These are phyloP conservation scores for Limnothrissa miodon DNA, from an alignment of 2,113 vertebrate genomes.

Conservation along the genomic window DNA sequence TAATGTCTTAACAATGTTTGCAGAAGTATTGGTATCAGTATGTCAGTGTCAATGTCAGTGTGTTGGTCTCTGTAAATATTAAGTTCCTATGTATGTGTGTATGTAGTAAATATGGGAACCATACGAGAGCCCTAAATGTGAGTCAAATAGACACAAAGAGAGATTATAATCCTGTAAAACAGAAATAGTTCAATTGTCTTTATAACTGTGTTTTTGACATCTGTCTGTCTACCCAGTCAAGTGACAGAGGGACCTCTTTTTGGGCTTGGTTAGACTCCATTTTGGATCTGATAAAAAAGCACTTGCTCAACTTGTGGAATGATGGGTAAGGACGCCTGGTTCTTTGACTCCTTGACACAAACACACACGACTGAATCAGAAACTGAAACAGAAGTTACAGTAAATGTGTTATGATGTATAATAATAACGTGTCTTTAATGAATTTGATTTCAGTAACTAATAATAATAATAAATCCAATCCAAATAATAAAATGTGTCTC, in stretches of 20 bases:
- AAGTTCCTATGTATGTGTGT: background rate
- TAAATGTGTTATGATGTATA: background rate
- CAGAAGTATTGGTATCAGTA: background rate
- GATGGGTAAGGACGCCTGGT: conserved; percentile 78
- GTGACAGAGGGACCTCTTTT: conserved; percentile 76
- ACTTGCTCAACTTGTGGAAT: conserved; percentile 84
- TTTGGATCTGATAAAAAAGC: conserved; percentile 88
- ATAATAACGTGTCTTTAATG: too few species aligned
- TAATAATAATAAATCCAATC: too few species aligned
- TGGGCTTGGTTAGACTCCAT: conserved; percentile 95
- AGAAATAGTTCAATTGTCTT: too few species aligned
- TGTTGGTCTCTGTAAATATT: background rate
- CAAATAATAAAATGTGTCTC: too few species aligned
- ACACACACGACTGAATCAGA: background rate
- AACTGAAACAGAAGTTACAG: background rate
- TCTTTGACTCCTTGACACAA: too few species aligned
- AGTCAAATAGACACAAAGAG: too few species aligned
- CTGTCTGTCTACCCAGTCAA: conserved; percentile 71
- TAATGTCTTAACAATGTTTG: background rate
- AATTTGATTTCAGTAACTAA: too few species aligned
- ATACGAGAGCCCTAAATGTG: too few species aligned
- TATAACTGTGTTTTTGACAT: background rate
- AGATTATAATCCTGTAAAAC: too few species aligned
- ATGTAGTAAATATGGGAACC: too few species aligned
- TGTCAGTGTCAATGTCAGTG: background rate